These are phyloP conservation scores for Drosophila cardini DNA, from an alignment of 1,140 invertebrate genomes.

Conservation along the genomic window DNA sequence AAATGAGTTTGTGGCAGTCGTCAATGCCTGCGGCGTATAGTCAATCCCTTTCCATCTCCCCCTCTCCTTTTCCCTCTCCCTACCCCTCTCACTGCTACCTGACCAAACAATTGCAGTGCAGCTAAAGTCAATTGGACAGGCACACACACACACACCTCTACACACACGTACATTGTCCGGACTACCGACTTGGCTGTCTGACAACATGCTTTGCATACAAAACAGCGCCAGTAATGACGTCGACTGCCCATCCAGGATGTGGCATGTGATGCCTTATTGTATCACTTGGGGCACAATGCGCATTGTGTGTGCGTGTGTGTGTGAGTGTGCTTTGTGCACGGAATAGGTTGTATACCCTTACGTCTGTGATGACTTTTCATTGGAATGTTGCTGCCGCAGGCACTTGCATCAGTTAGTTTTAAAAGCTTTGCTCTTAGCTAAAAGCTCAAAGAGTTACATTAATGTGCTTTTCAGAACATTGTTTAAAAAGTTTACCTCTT, in stretches of 20 bases:
- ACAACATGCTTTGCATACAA: constrained; percentile 75
- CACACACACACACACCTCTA: constrained; percentile 34
- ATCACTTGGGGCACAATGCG: constrained; percentile 53
- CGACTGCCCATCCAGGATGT: constrained; percentile 47
- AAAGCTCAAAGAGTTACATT: constrained; percentile 1
- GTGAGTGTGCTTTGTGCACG: constrained; percentile 4
- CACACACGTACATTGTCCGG: not conserved
- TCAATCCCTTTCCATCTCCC: constrained; percentile 13
- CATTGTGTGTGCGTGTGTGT: constrained; percentile 30
- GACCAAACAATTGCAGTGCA: constrained; percentile 65
- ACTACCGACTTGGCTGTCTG: constrained; percentile 42
- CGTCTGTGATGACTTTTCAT: constrained; percentile 14
- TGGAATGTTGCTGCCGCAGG: constrained; percentile 7
- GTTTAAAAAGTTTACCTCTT: too few relatives aligned
- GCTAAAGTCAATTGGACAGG: constrained; percentile 73
- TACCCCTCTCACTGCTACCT: constrained; percentile 49
- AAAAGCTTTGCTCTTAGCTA: constrained; percentile 11
- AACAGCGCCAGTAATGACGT: constrained; percentile 62
- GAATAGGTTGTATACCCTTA: not conserved
- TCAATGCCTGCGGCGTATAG: constrained; percentile 56
- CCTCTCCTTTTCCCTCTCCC: constrained; percentile 5
- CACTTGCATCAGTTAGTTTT: constrained; percentile 14
- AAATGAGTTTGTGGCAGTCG: constrained; percentile 63
- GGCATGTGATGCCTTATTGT: constrained; percentile 51
- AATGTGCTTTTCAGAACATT: too few relatives aligned